These are phyloP conservation scores for Volucella inanis DNA, from an alignment of 2,888 invertebrate genomes.

Conservation along the genomic window DNA sequence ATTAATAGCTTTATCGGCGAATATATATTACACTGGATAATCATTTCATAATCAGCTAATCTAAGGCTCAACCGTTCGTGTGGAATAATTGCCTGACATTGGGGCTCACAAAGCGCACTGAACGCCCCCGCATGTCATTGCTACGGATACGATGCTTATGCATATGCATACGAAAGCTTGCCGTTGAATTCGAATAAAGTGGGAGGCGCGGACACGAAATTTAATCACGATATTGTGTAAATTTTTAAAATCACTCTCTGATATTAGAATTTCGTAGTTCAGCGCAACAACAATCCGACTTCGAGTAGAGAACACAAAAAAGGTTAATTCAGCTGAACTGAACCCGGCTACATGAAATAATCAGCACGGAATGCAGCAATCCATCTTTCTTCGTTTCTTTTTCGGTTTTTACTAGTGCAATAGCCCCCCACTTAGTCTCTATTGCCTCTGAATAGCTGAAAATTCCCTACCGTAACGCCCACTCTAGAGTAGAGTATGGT, in stretches of 20 bases:
- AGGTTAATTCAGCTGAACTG: conserved; percentile 50
- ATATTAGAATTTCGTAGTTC: conserved; percentile 60
- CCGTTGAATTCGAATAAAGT: conserved; percentile 1
- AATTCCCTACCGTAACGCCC: conserved; percentile 21
- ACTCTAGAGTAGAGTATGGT: conserved; percentile 27
- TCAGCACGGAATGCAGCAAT: conserved; percentile 58
- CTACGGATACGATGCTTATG: conserved; percentile 6
- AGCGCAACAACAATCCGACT: conserved; percentile 20
- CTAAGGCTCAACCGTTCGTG: conserved; percentile 63
- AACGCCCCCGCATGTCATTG: conserved; percentile 18
- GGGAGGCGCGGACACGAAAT: conserved; percentile 43
- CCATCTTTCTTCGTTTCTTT: conserved; percentile 17
- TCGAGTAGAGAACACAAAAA: conserved; percentile 31
- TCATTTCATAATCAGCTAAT: conserved; percentile 71
- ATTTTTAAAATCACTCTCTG: conserved; percentile 72
- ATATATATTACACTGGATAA: conserved; percentile 67
- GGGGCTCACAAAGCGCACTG: neutral
- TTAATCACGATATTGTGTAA: conserved; percentile 70
- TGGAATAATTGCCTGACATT: conserved; percentile 51
- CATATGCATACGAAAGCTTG: conserved; percentile 54
- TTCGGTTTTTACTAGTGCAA: conserved; percentile 19
- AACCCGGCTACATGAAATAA: conserved; percentile 22
- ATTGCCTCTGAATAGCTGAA: conserved; percentile 64
- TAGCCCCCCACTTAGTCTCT: conserved; percentile 32
- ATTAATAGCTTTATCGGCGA: conserved; percentile 64